phyloP scores from a whole-genome alignment of 2,888 invertebrate species.

The Linyphia triangularis region DNA sequence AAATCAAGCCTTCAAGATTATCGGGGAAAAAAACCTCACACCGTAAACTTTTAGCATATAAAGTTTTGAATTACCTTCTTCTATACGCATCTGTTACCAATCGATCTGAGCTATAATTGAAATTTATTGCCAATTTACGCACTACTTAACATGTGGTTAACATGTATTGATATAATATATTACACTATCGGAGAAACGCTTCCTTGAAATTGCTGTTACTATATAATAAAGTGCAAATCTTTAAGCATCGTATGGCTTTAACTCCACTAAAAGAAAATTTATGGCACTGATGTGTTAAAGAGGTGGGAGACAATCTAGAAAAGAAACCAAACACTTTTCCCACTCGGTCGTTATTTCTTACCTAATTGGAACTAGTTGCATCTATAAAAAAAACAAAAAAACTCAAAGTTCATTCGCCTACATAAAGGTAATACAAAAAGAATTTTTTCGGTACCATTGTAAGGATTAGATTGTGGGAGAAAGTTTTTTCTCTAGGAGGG shows the following conservation, averaged over 20 bases:
- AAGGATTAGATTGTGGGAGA: no score
- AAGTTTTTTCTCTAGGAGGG: no score
- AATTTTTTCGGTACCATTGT: no score
- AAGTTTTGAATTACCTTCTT: no score
- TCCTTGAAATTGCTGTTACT: not conserved
- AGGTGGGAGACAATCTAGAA: not conserved
- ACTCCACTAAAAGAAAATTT: not conserved
- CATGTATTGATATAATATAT: not conserved
- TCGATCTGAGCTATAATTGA: not conserved
- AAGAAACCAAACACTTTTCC: not conserved
- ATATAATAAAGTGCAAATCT: not conserved
- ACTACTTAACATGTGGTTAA: not conserved
- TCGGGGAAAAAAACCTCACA: no score
- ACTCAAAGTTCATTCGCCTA: conserved; percentile 1
- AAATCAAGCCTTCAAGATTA: no score
- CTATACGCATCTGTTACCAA: no score
- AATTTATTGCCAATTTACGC: not conserved
- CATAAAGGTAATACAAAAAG: no score
- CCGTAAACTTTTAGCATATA: no score
- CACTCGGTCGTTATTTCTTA: conserved; percentile 13
- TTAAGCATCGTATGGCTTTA: not conserved
- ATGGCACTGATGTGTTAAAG: not conserved
- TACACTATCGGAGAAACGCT: not conserved
- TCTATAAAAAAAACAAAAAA: not conserved
- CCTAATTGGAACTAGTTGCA: not conserved